Percentiles rank a stretch among this genome's conserved stretches.
These are phyloP conservation scores for Psephotus haematonotus DNA, from an alignment of 2,113 vertebrate genomes.

Conservation along the genomic window DNA sequence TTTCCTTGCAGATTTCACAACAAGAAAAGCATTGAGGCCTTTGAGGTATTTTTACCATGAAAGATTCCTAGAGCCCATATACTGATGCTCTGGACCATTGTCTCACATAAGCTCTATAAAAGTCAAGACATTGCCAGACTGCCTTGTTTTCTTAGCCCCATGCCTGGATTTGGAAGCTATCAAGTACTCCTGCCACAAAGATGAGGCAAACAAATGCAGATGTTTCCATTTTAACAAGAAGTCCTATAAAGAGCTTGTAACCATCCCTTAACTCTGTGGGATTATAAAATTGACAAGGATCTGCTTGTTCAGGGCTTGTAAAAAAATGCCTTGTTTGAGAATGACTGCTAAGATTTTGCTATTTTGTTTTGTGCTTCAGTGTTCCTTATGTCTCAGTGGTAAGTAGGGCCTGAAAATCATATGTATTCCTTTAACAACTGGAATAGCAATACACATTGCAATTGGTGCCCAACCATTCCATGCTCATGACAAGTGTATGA, in stretches of 20 bases:
- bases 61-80: neutral
- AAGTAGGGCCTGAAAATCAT: neutral
- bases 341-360: neutral
- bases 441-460: neutral
- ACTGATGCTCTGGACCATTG: neutral
- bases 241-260: neutral
- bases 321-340: slow-evolving; percentile 35
- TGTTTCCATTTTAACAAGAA: neutral
- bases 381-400: neutral
- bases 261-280: neutral
- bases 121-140: neutral
- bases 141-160: neutral
- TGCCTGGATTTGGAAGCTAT: neutral
- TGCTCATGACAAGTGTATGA: neutral
- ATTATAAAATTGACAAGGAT: slow-evolving; percentile 26
- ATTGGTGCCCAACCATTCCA: neutral
- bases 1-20: neutral
- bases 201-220: neutral
- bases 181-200: neutral
- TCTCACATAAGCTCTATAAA: fast-evolving
- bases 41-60: neutral
- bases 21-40: neutral
- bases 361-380: neutral
- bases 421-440: neutral
- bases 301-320: slow-evolving; percentile 31